phyloP scores from a whole-genome alignment of 2,113 vertebrate genomes.

The Suricata suricatta region DNA sequence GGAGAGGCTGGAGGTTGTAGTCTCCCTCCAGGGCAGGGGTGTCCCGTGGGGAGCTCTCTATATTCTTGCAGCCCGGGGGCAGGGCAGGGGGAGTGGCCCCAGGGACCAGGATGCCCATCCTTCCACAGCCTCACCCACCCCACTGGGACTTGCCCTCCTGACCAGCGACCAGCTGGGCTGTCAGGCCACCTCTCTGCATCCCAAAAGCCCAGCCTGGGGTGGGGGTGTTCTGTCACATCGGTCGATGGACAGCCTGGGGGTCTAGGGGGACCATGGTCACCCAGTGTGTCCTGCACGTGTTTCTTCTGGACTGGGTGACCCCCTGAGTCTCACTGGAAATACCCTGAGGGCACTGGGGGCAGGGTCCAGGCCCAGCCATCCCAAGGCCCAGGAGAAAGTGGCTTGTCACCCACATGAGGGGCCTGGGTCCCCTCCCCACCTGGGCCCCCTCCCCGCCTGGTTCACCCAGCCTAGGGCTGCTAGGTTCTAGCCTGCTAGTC shows the following conservation, averaged over 20 bases:
- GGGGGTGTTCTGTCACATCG: accelerated
- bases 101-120: neutral
- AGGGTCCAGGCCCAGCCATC: accelerated
- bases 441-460: neutral
- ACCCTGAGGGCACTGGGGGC: too few species aligned
- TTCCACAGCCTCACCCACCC: accelerated
- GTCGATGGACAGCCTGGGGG: neutral
- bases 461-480: neutral
- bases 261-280: accelerated
- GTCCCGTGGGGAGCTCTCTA: neutral
- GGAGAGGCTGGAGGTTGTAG: accelerated
- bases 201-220: neutral
- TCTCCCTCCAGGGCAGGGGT: accelerated
- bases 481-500: neutral
- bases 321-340: neutral
- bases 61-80: neutral
- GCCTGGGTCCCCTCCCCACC: too few species aligned
- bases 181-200: neutral
- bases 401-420: too few species aligned
- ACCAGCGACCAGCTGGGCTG: too few species aligned
- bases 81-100: accelerated
- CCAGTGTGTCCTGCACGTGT: accelerated
- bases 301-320: neutral
- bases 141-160: neutral
- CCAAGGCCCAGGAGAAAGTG: neutral